These are phyloP conservation scores for Siniperca undulata DNA, from an alignment of 2,797 vertebrate genomes.

Conservation along the genomic window DNA sequence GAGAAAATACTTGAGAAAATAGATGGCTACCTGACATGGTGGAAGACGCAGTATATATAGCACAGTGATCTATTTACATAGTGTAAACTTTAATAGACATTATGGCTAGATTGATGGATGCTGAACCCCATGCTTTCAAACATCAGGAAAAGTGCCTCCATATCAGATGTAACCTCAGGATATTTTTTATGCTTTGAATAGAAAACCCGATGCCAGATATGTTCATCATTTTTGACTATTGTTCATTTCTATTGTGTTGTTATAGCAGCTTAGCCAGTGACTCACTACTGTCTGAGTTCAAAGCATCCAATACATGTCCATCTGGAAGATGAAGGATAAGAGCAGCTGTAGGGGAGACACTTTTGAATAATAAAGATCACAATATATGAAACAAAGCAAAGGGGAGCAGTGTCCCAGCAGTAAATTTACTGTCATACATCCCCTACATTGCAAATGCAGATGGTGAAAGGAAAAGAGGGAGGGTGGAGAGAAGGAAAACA, in stretches of 20 bases:
- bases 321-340: constrained; percentile 49
- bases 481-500: constrained; percentile 13
- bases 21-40: background rate
- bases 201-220: constrained; percentile 5
- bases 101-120: background rate
- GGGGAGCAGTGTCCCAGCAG: constrained; percentile 39
- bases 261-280: constrained; percentile 27
- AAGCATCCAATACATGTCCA: constrained; percentile 40
- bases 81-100: background rate
- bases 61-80: background rate
- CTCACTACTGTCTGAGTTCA: constrained; percentile 40
- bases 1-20: background rate
- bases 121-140: background rate
- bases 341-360: constrained; percentile 39
- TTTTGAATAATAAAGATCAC: constrained; percentile 68
- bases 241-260: constrained; percentile 32
- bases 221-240: constrained; percentile 13
- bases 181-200: constrained; percentile 16
- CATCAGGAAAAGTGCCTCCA: background rate
- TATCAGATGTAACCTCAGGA: background rate
- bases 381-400: constrained; percentile 59
- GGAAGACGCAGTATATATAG: background rate
- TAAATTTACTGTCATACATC: constrained; percentile 41
- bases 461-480: constrained; percentile 36
- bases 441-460: constrained; percentile 34